Evolutionary conservation across 2,797 vertebrate genomes (phyloP).

Genomic region (Chaetodon trifasciatus): DNA sequence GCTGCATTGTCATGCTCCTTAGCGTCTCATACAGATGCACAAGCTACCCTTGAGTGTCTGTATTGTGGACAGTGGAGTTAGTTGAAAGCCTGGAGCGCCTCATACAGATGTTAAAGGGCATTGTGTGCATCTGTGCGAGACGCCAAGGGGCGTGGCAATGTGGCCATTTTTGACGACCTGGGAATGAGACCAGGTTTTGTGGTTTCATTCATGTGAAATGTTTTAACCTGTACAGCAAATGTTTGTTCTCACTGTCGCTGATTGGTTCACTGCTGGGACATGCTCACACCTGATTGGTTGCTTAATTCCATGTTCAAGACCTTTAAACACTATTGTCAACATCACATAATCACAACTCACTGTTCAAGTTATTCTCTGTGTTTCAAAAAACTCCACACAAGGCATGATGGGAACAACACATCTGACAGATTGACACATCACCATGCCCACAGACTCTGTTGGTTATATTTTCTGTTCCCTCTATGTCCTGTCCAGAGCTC

Average conservation of each 20-base stretch:
- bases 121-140: no score
- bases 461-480: background rate
- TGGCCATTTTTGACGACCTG: no score
- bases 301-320: conserved; percentile 9
- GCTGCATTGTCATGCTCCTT: no score
- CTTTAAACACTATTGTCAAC: background rate
- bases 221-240: conserved; percentile 28
- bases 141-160: no score
- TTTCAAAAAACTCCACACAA: background rate
- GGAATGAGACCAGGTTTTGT: background rate
- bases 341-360: background rate
- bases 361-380: background rate
- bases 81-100: no score
- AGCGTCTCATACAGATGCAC: no score
- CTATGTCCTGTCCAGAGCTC: background rate
- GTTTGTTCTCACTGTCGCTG: conserved; percentile 36
- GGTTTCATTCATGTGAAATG: conserved; percentile 25
- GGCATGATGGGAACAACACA: background rate
- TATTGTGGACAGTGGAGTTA: no score
- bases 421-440: background rate
- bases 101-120: no score
- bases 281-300: background rate
- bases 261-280: conserved; percentile 16
- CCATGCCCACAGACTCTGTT: background rate
- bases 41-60: no score